Evolutionary conservation across 2,113 vertebrate species (phyloP).

Genomic region (Atractosteus spatula): DNA sequence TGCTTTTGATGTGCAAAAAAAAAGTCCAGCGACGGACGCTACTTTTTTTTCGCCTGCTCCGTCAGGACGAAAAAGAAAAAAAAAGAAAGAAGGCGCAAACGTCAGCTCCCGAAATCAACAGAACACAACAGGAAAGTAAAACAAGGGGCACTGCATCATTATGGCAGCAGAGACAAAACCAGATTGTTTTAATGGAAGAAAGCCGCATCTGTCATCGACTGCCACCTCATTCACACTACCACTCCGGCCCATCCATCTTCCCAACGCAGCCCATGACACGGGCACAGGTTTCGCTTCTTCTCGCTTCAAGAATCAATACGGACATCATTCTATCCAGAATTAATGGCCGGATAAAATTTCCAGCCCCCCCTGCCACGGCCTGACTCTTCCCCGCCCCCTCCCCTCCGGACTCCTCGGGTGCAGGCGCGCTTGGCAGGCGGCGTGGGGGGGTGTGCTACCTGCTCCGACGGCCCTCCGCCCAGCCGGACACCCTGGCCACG

Average conservation of each 20-base stretch:
- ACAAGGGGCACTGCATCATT: conserved; percentile 98
- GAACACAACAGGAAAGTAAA: conserved; percentile 47
- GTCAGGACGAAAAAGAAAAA: conserved; percentile 55
- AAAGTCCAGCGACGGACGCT: conserved; percentile 63
- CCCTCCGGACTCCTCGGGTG: neutral
- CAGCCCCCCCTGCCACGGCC: conserved; percentile 33
- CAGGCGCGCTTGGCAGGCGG: conserved; percentile 36
- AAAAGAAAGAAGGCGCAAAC: conserved; percentile 35
- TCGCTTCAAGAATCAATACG: conserved; percentile 28
- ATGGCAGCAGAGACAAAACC: conserved; percentile 95
- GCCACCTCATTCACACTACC: conserved; percentile 93
- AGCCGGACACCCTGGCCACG: conserved; percentile 27
- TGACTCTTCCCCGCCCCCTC: conserved; percentile 29
- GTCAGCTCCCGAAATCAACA: conserved; percentile 41
- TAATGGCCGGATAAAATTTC: conserved; percentile 42
- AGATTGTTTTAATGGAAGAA: conserved; percentile 82
- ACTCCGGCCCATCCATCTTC: conserved; percentile 91
- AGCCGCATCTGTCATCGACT: conserved; percentile 94
- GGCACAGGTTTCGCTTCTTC: conserved; percentile 49
- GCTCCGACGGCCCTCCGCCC: conserved; percentile 28
- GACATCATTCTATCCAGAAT: conserved; percentile 52
- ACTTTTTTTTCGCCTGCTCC: conserved; percentile 48
- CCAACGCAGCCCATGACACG: conserved; percentile 83
- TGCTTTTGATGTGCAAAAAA: conserved; percentile 35
- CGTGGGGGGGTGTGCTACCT: conserved; percentile 30